phyloP scores from a whole-genome alignment of 2,797 vertebrate genomes.

The Hephaestus fuliginosus region DNA sequence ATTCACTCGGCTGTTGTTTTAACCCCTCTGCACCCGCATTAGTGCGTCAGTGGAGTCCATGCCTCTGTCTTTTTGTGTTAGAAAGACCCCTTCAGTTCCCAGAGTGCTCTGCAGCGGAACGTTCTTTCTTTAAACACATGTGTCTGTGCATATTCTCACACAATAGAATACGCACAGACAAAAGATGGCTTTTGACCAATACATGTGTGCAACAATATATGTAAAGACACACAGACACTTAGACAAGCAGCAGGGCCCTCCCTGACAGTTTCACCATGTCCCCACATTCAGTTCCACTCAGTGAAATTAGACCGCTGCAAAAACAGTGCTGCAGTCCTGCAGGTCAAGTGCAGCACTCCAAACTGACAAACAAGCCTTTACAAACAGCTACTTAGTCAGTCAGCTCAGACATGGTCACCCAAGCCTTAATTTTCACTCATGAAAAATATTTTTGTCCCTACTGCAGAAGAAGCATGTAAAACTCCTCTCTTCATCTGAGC shows the following conservation, averaged over 20 bases:
- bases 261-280: not conserved
- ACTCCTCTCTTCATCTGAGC: not conserved
- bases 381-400: not conserved
- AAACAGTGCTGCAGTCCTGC: constrained; percentile 9
- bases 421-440: not conserved
- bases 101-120: constrained; percentile 50
- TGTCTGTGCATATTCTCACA: constrained; percentile 25
- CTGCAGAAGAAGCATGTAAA: not conserved
- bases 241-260: not conserved
- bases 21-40: constrained; percentile 71
- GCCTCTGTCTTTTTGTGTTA: constrained; percentile 66
- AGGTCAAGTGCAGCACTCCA: constrained; percentile 28
- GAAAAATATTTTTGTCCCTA: not conserved
- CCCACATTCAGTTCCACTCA: not conserved
- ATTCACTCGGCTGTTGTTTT: constrained; percentile 74
- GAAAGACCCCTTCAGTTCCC: constrained; percentile 60
- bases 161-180: constrained; percentile 30
- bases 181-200: constrained; percentile 28
- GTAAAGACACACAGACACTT: not conserved
- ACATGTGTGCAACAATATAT: not conserved
- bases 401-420: not conserved
- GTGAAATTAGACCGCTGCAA: constrained; percentile 33
- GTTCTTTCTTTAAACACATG: constrained; percentile 15
- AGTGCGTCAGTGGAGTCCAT: constrained; percentile 39
- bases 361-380: constrained; percentile 25